These are phyloP conservation scores for Sylvia borin DNA, from an alignment of 2,797 vertebrate genomes.

Conservation along the genomic window DNA sequence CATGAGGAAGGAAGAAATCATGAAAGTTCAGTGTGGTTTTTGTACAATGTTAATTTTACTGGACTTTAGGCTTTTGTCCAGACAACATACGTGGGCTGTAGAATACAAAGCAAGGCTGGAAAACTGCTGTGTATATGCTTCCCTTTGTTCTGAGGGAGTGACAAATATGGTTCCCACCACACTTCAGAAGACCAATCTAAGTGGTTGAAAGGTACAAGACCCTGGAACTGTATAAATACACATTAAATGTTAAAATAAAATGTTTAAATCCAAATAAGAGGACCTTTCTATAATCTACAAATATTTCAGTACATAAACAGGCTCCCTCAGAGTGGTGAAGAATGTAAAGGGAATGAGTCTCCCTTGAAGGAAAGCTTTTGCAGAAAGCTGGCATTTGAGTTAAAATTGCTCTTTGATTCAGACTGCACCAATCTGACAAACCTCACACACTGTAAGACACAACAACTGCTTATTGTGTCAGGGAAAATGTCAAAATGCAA, in stretches of 20 bases:
- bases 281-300: neutral
- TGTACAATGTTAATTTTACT: neutral
- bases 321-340: neutral
- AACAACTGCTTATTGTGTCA: neutral
- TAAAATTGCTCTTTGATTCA: conserved; percentile 41
- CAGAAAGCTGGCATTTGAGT: neutral
- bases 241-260: neutral
- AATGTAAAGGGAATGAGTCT: neutral
- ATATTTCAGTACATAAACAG: neutral
- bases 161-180: neutral
- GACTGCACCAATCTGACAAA: neutral
- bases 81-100: neutral
- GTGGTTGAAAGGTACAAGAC: neutral
- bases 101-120: conserved; percentile 16
- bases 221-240: neutral
- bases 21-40: neutral
- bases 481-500: conserved; percentile 33
- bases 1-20: neutral
- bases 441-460: neutral
- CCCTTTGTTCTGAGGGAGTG: neutral
- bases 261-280: neutral
- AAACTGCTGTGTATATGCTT: neutral
- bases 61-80: neutral
- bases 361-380: neutral
- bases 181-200: neutral